Evolutionary conservation across 2,113 vertebrate species (phyloP), one percentile per base, ranked within the genome.

Genomic region (Entelurus aequoreus): DNA sequence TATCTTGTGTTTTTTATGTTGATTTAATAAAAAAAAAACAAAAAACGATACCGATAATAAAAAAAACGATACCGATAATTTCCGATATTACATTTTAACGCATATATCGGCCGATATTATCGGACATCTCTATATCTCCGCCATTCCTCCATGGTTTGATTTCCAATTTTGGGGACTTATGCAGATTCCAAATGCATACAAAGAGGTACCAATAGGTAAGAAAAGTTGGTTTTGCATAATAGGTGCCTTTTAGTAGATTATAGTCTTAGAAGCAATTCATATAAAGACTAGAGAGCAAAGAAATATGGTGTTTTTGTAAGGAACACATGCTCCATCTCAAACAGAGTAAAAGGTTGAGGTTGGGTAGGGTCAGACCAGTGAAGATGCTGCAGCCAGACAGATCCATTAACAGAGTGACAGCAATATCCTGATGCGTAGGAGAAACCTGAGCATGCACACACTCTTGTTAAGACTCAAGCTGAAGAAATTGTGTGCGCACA

Each of bases 341-440:
- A 5, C n/a, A 61, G 38, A 53, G 69, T 14, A 62, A 35, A 36
- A 65, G 61, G 37, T 48, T 44, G 50, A 68, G 40, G 52, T 55
- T 64, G 13, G 57, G n/a, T 58, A 53, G 50, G 60, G 61, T 42
- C 56, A 62, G 36, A 63, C 51, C 8, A 54, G 65, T 66, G 38
- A 66, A 64, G 56, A 67, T n/a, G 49, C 51, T 54, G 62, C 63
- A 4, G 16, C 36, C 35, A 70, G 48, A 66, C 54, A 54, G 51
- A 83, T 71, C 48, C 44, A 60, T 71, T 69, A 60, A 55, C 14
- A 55, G 60, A 53, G 28, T 81, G 78, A 78, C 63, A 79, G 69
- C 67, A 66, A 72, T 63, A 75, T 71, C 64, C 65, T 71, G 55
- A 68, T 59, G 59, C 60, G 58, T 66, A 68, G 52, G 46, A 79